These are phyloP conservation scores for Brachyistius frenatus DNA, from an alignment of 2,113 vertebrate species.

Conservation along the genomic window DNA sequence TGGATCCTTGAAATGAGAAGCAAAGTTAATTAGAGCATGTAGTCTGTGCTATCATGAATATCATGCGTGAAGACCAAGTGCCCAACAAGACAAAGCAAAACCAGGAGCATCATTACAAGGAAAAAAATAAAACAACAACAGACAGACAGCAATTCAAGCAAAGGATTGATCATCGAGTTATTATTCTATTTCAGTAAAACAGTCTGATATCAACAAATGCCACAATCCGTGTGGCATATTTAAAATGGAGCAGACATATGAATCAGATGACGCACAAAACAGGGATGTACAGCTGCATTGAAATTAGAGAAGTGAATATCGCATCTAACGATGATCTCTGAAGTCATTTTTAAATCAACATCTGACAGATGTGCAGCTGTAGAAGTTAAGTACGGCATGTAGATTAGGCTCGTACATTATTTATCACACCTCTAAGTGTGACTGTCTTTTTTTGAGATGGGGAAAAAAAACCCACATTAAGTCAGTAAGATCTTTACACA, in stretches of 20 bases:
- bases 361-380: constrained; percentile 7
- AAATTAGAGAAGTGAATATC: not conserved
- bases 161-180: not conserved
- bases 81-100: not conserved
- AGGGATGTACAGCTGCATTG: too few relatives aligned
- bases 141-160: not conserved
- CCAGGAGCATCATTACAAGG: not conserved
- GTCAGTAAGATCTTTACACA: not conserved
- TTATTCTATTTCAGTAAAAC: not conserved
- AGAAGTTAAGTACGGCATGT: not conserved
- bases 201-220: too few relatives aligned
- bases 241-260: too few relatives aligned
- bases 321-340: too few relatives aligned
- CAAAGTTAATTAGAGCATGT: not conserved
- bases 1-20: not conserved
- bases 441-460: not conserved
- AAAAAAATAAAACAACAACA: not conserved
- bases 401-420: constrained; percentile 25
- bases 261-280: too few relatives aligned
- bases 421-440: constrained; percentile 17
- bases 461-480: not conserved
- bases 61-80: not conserved
- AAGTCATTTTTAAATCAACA: constrained; percentile 8
- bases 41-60: not conserved
- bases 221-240: too few relatives aligned